These are phyloP conservation scores for Entomobrya proxima DNA, from an alignment of 2,888 invertebrate genomes.

Conservation along the genomic window DNA sequence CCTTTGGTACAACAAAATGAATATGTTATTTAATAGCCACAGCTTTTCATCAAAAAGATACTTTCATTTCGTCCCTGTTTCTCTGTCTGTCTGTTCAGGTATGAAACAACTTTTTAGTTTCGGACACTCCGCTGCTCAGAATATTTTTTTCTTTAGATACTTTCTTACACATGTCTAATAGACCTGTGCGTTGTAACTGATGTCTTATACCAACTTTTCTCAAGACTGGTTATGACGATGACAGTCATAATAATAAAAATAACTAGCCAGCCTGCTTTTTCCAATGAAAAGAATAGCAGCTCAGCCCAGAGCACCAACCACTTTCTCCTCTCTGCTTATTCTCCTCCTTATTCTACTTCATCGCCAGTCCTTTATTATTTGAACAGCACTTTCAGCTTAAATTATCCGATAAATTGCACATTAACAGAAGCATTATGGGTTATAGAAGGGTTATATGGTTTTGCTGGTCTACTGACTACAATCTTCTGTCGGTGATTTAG, in stretches of 20 bases:
- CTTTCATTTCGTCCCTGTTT: too few species aligned
- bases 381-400: slow-evolving; percentile 52
- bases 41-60: too few species aligned
- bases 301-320: not conserved
- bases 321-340: not conserved
- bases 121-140: too few species aligned
- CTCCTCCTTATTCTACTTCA: slow-evolving; percentile 30
- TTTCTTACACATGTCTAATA: too few species aligned
- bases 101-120: too few species aligned
- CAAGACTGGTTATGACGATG: too few species aligned
- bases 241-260: not conserved
- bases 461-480: slow-evolving; percentile 8
- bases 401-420: slow-evolving; percentile 64
- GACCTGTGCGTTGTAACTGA: too few species aligned
- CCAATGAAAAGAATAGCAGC: not conserved
- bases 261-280: not conserved
- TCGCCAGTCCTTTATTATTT: slow-evolving; percentile 20
- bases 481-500: not conserved
- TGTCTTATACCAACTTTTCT: too few species aligned
- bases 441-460: slow-evolving; percentile 22
- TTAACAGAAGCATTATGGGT: slow-evolving; percentile 59
- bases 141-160: too few species aligned
- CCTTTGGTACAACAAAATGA: too few species aligned
- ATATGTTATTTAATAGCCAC: too few species aligned
- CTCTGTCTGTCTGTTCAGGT: too few species aligned